Base-by-base conservation (phyloP, 2,113 vertebrate species). In the Anhinga anhinga region DNA sequence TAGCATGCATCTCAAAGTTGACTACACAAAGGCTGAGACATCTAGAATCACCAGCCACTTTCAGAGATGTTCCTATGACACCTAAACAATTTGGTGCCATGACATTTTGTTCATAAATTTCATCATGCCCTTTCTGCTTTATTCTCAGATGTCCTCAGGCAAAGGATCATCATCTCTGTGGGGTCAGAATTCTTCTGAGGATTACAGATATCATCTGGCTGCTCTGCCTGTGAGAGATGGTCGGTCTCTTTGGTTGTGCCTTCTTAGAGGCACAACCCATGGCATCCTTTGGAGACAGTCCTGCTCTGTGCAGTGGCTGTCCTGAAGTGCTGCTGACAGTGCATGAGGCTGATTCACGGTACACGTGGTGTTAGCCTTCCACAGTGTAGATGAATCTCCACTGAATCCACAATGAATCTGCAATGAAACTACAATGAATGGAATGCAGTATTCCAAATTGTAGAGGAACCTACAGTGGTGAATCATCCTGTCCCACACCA, bases 161-260 rank as follows among this genome's bases (percentile, higher is more conserved):
- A 73, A 72, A 80, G 13, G 36, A 53, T 55, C 0, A 0, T 42
- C 38, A 66, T 1, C 6, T 70, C 45, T 4, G 1, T 38, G 32
- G 59, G 0, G 0, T 53, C 42, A 73, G 38, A 67, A 66, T 38
- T 8, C 32, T 80, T 70, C 20, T 45, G 25, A 52, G 32, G 5
- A 42, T 50, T 23, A 77, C 9, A 56, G 67, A 21, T 70, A 38
- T 14, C 6, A 44, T 38, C 25, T 59, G 42, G 3, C 25, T 85
- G 15, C 44, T 80, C 38, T 82, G 49, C 20, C 13, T 5, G 0
- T 36, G 45, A 56, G 17, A 45, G 9, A n/a, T 63, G 13, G 5
- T 53, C 4, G 0, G 25, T 62, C 3, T 6, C 63, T 90, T 32
- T 30, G 7, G 26, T 50, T 92, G 56, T 67, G 10, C 11, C 6